A percentile compares a stretch with the other conserved stretches of the same genome.
These are phyloP conservation scores for Anguilla rostrata DNA, from an alignment of 2,113 vertebrate species.

Conservation along the genomic window DNA sequence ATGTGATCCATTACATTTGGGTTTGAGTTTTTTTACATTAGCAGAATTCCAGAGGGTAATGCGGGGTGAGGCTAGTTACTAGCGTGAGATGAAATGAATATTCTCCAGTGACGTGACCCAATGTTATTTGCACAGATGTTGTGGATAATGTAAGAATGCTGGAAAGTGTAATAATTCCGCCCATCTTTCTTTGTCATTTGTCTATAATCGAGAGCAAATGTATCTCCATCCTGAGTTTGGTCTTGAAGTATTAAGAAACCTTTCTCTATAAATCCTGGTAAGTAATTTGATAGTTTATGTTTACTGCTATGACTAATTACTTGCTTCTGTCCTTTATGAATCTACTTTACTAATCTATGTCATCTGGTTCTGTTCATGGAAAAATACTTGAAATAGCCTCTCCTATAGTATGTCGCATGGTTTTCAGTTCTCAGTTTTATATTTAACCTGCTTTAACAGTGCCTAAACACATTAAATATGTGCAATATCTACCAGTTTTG, in stretches of 20 bases:
- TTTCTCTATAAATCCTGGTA: neutral
- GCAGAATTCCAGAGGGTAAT: neutral
- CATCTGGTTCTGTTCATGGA: too few relatives aligned
- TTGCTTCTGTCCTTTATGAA: too few relatives aligned
- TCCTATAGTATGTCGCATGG: too few relatives aligned
- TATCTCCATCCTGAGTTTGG: neutral
- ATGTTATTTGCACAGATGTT: neutral
- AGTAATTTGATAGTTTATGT: neutral
- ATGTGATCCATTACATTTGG: conserved; percentile 1
- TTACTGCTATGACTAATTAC: too few relatives aligned
- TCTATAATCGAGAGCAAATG: neutral
- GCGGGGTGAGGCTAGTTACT: conserved; percentile 16
- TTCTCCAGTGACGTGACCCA: neutral
- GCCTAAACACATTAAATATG: too few relatives aligned
- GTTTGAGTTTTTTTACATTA: conserved; percentile 1
- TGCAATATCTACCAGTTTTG: too few relatives aligned
- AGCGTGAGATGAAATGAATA: conserved; percentile 14
- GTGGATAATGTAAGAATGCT: neutral
- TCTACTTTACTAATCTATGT: too few relatives aligned
- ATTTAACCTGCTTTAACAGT: too few relatives aligned
- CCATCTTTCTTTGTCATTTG: neutral
- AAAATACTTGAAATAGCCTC: too few relatives aligned
- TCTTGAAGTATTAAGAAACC: neutral
- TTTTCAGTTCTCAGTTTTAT: too few relatives aligned
- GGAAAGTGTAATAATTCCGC: neutral